Evolutionary conservation across 2,888 invertebrate species (phyloP).

Genomic region (Dryomyza anilis): DNA sequence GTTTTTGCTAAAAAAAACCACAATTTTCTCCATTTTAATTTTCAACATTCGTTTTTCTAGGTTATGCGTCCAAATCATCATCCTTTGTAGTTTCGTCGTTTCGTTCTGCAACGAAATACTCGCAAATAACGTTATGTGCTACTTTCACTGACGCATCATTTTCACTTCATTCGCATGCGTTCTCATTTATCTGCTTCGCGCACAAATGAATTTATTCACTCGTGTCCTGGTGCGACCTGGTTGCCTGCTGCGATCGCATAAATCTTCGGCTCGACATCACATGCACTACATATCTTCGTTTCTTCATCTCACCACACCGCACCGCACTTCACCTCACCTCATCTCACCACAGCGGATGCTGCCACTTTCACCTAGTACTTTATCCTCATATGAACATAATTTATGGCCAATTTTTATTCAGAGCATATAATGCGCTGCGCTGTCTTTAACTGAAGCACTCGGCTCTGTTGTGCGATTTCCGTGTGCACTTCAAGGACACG

Average conservation of each 20-base stretch:
- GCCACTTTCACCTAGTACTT: no score
- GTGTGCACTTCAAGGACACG: no score
- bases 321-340: neutral
- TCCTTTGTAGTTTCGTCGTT: neutral
- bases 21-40: neutral
- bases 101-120: no score
- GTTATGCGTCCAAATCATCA: neutral
- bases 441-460: no score
- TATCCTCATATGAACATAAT: no score
- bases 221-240: constrained; percentile 12
- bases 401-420: no score
- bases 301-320: neutral
- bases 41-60: neutral
- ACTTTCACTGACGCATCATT: neutral
- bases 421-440: no score
- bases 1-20: no score
- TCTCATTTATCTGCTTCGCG: constrained; percentile 12
- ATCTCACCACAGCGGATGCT: no score
- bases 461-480: no score
- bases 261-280: no score
- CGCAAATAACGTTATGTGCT: no score
- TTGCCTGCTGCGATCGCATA: neutral
- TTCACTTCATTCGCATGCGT: neutral
- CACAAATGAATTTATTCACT: constrained; percentile 15
- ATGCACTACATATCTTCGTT: neutral